Base-by-base conservation (phyloP, 2,888 invertebrate species). In the Andrena dorsata region DNA sequence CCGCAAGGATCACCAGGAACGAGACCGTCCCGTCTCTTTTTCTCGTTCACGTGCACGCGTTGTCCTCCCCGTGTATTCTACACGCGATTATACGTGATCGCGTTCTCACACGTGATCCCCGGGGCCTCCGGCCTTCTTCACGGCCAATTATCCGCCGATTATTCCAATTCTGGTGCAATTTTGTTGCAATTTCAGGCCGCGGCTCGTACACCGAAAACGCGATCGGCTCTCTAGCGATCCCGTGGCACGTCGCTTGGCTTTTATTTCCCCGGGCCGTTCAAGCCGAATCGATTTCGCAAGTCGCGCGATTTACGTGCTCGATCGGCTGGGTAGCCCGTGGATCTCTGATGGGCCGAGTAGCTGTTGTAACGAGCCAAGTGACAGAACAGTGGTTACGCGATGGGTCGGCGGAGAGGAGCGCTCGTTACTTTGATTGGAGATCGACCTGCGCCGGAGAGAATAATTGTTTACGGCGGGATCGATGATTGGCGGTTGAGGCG, bases 1-100 rank as follows among this genome's bases (percentile, higher is more conserved):
- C 66, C 70, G 30, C 78, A 68, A 83, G 77, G 78, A 84, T 82
- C 81, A 71, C 60, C 49, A 32, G 64, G 69, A 79, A 76, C 79
- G 85, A 85, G 80, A 79, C 76, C 80, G 77, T 66, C 53, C 30
- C 63, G 61, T 64, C 58, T 77, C 66, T 23, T 65, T 56, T 76
- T 64, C 73, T 26, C 56, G n/a, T 53, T n/a, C 56, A 61, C 70
- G 63, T 30, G 47, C 47, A 58, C 73, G 69, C 80, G 77, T 76
- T 75, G 73, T 78, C 82, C 76, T 72, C 71, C 63, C 66, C 76
- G 41, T 23, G 58, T 79, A 75, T 79, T 81, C 79, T 60, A 56
- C 63, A 47, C 65, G 65, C 60, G 58, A 70, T 74, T 68, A 53
- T 41, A 32, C 69, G 35, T 41, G 58, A 56, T 41, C 75, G 51